Base-by-base conservation (phyloP, 2,888 invertebrate species). In the Oscheius myriophilus region DNA sequence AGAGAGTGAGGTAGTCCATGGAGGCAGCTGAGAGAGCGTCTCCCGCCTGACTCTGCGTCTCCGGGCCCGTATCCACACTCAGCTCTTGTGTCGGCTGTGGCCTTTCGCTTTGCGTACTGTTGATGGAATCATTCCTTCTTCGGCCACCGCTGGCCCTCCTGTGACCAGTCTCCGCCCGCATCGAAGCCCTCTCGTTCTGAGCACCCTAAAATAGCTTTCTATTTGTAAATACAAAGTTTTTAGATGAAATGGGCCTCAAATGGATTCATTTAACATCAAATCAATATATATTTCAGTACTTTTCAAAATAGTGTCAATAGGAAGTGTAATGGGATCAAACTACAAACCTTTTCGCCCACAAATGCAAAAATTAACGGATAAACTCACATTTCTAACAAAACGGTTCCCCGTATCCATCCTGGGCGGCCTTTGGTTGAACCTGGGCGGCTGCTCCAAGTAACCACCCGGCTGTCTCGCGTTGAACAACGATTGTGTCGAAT, bases 401-500 rank as follows among this genome's bases (percentile, higher is more conserved):
- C 54, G 49, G 25, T 63, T 52, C n/a, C 58, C 41, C 6, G 42
- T 45, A 52, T 52, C 45, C 39, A 49, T 46, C n/a, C 53, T 52
- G 52, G 51, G 41, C 16, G 46, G 61, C 11, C 57, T 16, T 39
- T 43, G 42, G 33, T 25, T 21, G 25, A 57, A 43, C 16, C 41
- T 57, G 12, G 23, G 25, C 16, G 53, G 57, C 16, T 58, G 69
- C 33, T 76, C 73, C 54, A 75, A 70, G 64, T 78, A 80, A 14
- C 76, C 78, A 16, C 80, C 80, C 23, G 72, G 72, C 42, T 70
- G 68, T 14, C 78, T 68, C 2, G 76, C 65, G 61, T 80, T 75
- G 62, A 75, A 75, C 53, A 80, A 58, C 1, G 80, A 80, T 71
- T 80, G 80, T 1, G 78, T 80, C 11, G 80, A 80, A 45, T 80